Base-by-base conservation (phyloP, 1,140 invertebrate species). In the Hestina assimilis region DNA sequence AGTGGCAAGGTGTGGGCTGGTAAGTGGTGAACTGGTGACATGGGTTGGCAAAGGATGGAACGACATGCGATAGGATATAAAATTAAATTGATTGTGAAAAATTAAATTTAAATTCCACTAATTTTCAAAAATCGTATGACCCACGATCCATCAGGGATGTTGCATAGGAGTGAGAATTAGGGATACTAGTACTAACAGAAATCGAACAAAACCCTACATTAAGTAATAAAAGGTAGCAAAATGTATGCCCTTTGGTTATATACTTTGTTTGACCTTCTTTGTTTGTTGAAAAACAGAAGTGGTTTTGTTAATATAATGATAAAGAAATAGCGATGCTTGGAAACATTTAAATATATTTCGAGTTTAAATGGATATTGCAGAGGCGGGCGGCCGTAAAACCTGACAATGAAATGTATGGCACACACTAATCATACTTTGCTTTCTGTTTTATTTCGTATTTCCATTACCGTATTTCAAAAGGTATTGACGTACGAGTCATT, bases 381-480 rank as follows among this genome's bases (percentile, higher is more conserved):
- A 61, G 62, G 71, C 58, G 66, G 52, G 68, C 60, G 58, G 75
- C 71, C 69, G 79, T 86, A 83, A 83, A 82, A 55, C 71, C 67
- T 70, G 69, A 73, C 83, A 83, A 83, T 81, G 75, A 77, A 80
- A 82, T 80, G 63, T 82, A 78, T 72, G 75, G 75, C 73, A 75
- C 73, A 79, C 82, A 85, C 84, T 85, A 85, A 84, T 84, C 82
- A 87, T 82, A 85, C 78, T 85, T 79, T 87, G 80, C 81, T 84
- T 84, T 84, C 78, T 84, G 78, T 87, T 87, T 85, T 87, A 87
- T 83, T 84, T 80, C 79, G 74, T 79, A 85, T 87, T 87, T 87
- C 83, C 84, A 86, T 87, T 87, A 87, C 79, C 79, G 75, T 84
- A 86, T 84, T 85, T 86, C 84, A 85, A 84, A 83, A 87, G 69